Conservation (phyloP, 2,888 invertebrate genomes). For the Brachynemurus nebulosus region DNA sequence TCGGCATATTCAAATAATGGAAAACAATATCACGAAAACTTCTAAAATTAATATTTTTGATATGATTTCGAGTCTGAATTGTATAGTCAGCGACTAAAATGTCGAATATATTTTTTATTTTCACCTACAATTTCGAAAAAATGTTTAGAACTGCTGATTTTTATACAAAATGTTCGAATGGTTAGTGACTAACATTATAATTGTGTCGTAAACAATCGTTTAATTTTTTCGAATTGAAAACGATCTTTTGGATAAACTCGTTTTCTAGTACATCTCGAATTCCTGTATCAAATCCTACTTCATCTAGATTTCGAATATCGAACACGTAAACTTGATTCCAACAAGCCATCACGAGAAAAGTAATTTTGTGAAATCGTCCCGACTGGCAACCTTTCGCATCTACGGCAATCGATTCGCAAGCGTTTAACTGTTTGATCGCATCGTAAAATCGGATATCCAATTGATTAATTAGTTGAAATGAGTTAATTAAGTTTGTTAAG, state of each 20-base stretch:
- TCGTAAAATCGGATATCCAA: background rate
- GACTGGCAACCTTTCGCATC: slow-evolving; percentile 1
- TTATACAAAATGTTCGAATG: no score
- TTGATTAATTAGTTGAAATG: background rate
- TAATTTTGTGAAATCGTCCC: slow-evolving; percentile 1
- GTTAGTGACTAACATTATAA: background rate
- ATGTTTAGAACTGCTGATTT: no score
- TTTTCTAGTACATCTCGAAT: background rate
- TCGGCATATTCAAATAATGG: slow-evolving; percentile 1
- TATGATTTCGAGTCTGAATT: background rate
- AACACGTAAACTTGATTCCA: slow-evolving; percentile 1
- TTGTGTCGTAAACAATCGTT: slow-evolving; percentile 1
- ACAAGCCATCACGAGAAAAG: background rate
- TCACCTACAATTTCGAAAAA: no score
- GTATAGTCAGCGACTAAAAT: background rate
- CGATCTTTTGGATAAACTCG: background rate
- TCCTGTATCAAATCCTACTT: background rate
- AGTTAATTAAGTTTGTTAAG: background rate
- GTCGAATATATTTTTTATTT: slow-evolving; percentile 2
- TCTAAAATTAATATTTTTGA: background rate
- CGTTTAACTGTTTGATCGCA: background rate
- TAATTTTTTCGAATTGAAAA: background rate
- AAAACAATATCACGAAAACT: background rate
- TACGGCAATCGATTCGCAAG: background rate
- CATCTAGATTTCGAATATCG: background rate